Evolutionary conservation across 1,140 invertebrate species (phyloP), one percentile per base, ranked within the genome.

Genomic region (Apolygus lucorum): DNA sequence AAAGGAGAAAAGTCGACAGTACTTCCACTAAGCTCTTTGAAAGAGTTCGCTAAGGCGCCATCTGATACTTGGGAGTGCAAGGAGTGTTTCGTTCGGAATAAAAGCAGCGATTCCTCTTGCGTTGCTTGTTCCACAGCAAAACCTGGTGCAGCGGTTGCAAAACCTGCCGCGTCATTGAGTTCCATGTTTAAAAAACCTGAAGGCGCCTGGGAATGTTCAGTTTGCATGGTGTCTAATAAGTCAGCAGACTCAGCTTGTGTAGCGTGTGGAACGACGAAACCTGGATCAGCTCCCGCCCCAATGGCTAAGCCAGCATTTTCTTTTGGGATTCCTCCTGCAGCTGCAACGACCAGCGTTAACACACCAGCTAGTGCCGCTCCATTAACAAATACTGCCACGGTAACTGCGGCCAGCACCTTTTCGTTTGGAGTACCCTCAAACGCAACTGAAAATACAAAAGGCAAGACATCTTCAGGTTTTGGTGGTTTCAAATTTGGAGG

Each of bases 161-260:
- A n/a, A 22, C 2, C 68, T n/a, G 4, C 67, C 11, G 21, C 17
- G 11, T 17, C 21, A 13, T 52, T 69, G 24, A 63, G 2, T 2
- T 11, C 2, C 1, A 13, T 63, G 54, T 80, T 82, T 75, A 82
- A 82, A 71, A 78, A 81, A 70, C 76, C 78, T 4, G 73, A 78
- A 73, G 80, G 81, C 29, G 72, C 80, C 68, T 88, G 86, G 86
- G 81, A 78, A 70, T 88, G 87, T 76, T 79, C 81, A 49, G 76
- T 78, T 17, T 88, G 87, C 73, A 81, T 85, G 79, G 72, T 87
- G 2, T 77, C 77, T 68, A 88, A 88, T 74, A 82, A 84, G 49
- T 70, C 74, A 26, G 78, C 78, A 27, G 76, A 74, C 26, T 77
- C 72, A 0, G 82, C 83, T 72, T 88, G 86, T 77, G 65, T 67